Percentiles rank a stretch among this genome's conserved stretches.
These are phyloP conservation scores for Numenius phaeopus DNA, from an alignment of 2,797 vertebrate genomes.

Conservation along the genomic window DNA sequence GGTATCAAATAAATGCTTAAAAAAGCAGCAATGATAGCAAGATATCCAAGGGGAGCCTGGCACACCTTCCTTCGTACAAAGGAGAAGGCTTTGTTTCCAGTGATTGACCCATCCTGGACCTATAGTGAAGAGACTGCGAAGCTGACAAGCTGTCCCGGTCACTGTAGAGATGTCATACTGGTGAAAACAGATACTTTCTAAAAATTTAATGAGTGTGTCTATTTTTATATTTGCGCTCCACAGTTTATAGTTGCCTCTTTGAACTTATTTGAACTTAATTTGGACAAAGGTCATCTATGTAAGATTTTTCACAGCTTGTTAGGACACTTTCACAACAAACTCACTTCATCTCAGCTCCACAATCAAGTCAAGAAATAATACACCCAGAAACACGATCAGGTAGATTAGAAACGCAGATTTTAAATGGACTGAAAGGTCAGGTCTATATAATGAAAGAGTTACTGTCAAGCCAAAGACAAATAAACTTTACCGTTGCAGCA, in stretches of 20 bases:
- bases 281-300: neutral
- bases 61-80: neutral
- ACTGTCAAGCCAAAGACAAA: neutral
- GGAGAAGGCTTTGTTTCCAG: neutral
- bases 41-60: neutral
- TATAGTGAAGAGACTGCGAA: neutral
- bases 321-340: neutral
- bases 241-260: neutral
- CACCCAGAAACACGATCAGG: neutral
- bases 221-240: neutral
- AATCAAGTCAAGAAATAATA: neutral
- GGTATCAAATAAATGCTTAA: neutral
- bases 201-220: accelerated
- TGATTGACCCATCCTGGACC: neutral
- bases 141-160: neutral
- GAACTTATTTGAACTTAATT: neutral
- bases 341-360: neutral
- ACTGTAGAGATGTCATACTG: neutral
- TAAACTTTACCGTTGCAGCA: neutral
- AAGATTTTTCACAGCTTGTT: neutral
- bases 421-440: neutral
- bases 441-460: neutral
- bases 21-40: neutral
- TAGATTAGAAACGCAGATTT: neutral
- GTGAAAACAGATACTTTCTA: neutral